Conservation (phyloP, 2,888 invertebrate genomes). For the Lepas anatifera region DNA sequence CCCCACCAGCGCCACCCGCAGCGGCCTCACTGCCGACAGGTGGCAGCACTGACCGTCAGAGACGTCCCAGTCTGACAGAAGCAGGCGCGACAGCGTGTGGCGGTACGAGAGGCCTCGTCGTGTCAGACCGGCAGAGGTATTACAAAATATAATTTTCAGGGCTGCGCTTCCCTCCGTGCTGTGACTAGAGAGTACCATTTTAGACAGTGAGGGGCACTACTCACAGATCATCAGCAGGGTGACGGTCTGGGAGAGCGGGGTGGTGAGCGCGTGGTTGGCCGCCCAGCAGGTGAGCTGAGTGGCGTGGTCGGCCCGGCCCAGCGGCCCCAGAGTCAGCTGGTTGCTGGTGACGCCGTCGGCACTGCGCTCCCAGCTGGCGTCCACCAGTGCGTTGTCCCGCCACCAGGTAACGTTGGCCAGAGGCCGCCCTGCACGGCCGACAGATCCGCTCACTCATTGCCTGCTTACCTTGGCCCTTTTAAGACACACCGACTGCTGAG, state of each 20-base stretch:
- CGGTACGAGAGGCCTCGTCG: too few species aligned
- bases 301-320: constrained; percentile 18
- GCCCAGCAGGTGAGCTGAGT: constrained; percentile 21
- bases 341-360: constrained; percentile 19
- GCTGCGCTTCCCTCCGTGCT: too few species aligned
- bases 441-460: too few species aligned
- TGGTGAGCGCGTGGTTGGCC: constrained; percentile 21
- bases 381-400: constrained; percentile 21
- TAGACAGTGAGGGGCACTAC: too few species aligned
- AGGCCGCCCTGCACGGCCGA: constrained; percentile 22
- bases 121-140: too few species aligned
- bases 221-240: constrained; percentile 21
- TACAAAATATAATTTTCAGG: too few species aligned
- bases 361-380: constrained; percentile 19
- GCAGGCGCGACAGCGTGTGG: too few species aligned
- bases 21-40: constrained; percentile 16
- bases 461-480: too few species aligned
- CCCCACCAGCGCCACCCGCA: constrained; percentile 16
- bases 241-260: constrained; percentile 17
- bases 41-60: too few species aligned
- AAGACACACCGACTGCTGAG: too few species aligned
- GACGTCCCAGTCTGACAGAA: too few species aligned
- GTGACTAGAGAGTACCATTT: too few species aligned
- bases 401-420: constrained; percentile 23
- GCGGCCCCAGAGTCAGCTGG: constrained; percentile 19